A percentile compares a stretch with the other conserved stretches of the same genome.
phyloP scores from a whole-genome alignment of 2,888 invertebrate species.

The Drosophila subquinaria region DNA sequence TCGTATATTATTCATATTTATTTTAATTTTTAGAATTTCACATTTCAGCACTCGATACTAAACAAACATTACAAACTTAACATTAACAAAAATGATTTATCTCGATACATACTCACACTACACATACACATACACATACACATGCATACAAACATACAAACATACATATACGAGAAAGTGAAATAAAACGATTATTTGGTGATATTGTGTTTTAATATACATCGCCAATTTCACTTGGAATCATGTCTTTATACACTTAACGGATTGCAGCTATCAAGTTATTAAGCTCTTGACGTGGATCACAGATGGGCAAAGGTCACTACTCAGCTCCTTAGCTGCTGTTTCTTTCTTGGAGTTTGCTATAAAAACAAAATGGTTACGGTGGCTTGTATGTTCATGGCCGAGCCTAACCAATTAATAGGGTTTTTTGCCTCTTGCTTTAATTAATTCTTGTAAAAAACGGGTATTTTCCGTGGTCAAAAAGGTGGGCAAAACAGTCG shows the following conservation, averaged over 20 bases:
- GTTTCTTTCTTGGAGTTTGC: background rate
- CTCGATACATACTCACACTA: conserved; percentile 14
- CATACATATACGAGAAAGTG: conserved; percentile 37
- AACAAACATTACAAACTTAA: conserved; percentile 26
- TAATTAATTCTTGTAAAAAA: no score
- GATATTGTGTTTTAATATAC: conserved; percentile 66
- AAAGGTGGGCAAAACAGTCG: no score
- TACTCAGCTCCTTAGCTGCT: background rate
- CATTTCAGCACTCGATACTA: conserved; percentile 55
- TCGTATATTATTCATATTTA: conserved; percentile 42
- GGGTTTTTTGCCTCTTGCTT: no score
- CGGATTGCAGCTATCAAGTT: background rate
- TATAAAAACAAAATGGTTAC: background rate
- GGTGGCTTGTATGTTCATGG: no score
- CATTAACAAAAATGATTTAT: conserved; percentile 28
- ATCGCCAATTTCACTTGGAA: conserved; percentile 39
- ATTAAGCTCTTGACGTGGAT: background rate
- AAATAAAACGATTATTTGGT: conserved; percentile 73
- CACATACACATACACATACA: conserved; percentile 8
- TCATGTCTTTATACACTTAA: conserved; percentile 1
- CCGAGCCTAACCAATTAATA: no score
- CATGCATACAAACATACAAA: conserved; percentile 26
- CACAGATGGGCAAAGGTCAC: background rate
- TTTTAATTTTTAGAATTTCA: conserved; percentile 41
- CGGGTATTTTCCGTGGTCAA: no score